These are phyloP conservation scores for Leucozona laternaria DNA, from an alignment of 2,888 invertebrate species.

Conservation along the genomic window DNA sequence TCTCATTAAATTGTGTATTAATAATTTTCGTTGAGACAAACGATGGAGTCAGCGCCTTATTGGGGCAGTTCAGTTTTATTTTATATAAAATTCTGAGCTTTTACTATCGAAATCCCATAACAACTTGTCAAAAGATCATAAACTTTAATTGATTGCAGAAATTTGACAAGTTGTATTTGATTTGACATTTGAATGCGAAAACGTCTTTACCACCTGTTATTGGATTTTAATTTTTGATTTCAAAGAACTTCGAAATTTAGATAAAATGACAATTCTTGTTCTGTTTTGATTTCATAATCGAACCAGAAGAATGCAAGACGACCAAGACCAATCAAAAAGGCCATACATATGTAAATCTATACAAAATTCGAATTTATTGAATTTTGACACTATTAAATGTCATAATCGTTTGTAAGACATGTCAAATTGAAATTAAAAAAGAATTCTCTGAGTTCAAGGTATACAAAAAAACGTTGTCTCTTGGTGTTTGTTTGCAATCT, in stretches of 20 bases:
- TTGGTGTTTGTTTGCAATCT: neutral
- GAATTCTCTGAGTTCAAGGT: too few relatives aligned
- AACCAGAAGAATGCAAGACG: too few relatives aligned
- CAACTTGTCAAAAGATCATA: too few relatives aligned
- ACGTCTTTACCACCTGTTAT: neutral
- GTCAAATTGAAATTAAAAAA: neutral
- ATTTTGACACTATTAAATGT: neutral
- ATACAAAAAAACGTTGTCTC: neutral
- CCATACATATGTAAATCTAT: too few relatives aligned
- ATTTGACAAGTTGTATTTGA: neutral
- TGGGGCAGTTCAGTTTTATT: neutral
- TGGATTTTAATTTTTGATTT: too few relatives aligned
- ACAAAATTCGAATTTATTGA: too few relatives aligned
- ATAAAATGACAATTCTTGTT: too few relatives aligned
- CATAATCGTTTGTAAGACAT: neutral
- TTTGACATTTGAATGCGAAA: neutral
- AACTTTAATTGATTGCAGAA: too few relatives aligned
- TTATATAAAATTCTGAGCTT: neutral
- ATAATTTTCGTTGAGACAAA: slow-evolving; percentile 36
- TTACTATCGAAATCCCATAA: neutral
- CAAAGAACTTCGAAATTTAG: too few relatives aligned
- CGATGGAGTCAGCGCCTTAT: neutral
- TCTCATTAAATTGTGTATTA: slow-evolving; percentile 40
- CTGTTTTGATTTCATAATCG: too few relatives aligned
- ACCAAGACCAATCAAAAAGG: too few relatives aligned